Percentiles rank a stretch among this genome's conserved stretches.
Conservation (phyloP, 2,113 vertebrate species). For the Misgurnus mizolepis region DNA sequence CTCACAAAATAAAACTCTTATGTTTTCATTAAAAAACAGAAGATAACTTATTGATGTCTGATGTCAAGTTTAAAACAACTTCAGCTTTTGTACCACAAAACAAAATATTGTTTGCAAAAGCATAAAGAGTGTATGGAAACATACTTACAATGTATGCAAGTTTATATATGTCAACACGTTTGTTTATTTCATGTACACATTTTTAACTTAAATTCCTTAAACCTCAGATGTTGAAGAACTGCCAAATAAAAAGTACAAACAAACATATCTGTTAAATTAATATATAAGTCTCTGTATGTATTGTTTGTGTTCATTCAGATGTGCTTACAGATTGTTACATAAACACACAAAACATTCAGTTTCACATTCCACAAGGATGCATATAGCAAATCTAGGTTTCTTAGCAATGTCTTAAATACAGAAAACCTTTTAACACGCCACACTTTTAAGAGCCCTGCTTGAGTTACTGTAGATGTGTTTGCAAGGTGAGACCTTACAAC, state of each 20-base stretch:
- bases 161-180: too few species aligned
- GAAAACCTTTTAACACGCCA: background rate
- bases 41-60: background rate
- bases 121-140: too few species aligned
- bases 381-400: constrained; percentile 23
- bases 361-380: constrained; percentile 34
- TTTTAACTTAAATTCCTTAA: too few species aligned
- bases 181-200: too few species aligned
- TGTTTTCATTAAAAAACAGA: background rate
- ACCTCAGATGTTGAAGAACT: too few species aligned
- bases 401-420: background rate
- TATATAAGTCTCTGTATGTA: background rate
- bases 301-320: background rate
- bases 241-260: background rate
- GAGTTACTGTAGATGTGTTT: background rate
- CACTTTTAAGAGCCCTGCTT: constrained; percentile 9
- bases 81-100: too few species aligned
- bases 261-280: background rate
- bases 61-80: background rate
- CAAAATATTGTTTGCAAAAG: too few species aligned
- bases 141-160: background rate
- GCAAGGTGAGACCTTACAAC: background rate
- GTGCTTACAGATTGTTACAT: constrained; percentile 14
- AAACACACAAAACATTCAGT: constrained; percentile 28
- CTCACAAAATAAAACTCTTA: background rate